Percentiles rank a stretch among this genome's conserved stretches.
These are phyloP conservation scores for Argopecten irradians DNA, from an alignment of 1,140 invertebrate species.

Conservation along the genomic window DNA sequence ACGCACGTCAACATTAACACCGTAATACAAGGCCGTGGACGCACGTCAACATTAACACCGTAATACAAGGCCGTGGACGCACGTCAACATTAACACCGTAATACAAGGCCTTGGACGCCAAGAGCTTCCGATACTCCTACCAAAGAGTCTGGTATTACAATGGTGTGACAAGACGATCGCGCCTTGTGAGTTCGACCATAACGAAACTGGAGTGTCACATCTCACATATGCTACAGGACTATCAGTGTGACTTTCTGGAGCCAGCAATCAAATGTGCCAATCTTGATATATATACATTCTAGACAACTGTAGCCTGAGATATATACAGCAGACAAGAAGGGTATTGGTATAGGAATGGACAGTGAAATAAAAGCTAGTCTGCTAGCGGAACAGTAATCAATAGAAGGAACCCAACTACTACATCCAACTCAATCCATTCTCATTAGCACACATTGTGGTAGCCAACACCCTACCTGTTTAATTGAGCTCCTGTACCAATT, in stretches of 20 bases:
- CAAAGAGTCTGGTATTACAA: background rate
- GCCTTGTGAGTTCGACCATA: background rate
- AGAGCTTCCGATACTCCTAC: background rate
- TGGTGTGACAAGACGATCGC: background rate
- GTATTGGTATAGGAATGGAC: background rate
- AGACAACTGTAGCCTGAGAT: background rate
- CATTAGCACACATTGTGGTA: background rate
- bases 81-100: background rate
- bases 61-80: constrained; percentile 12
- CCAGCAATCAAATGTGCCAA: background rate
- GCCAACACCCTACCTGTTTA: background rate
- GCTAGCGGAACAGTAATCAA: background rate
- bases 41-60: background rate
- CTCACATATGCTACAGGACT: background rate
- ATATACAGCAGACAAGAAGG: background rate
- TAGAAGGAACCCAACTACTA: background rate
- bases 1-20: background rate
- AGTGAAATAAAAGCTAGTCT: background rate
- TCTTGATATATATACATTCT: constrained; percentile 22
- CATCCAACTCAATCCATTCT: background rate
- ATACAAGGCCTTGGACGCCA: constrained; percentile 1
- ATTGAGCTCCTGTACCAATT: background rate
- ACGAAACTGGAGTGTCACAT: background rate
- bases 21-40: constrained; percentile 3
- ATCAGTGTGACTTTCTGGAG: background rate